These are phyloP conservation scores for Rhizoglyphus robini DNA, from an alignment of 1,140 invertebrate genomes.

Conservation along the genomic window DNA sequence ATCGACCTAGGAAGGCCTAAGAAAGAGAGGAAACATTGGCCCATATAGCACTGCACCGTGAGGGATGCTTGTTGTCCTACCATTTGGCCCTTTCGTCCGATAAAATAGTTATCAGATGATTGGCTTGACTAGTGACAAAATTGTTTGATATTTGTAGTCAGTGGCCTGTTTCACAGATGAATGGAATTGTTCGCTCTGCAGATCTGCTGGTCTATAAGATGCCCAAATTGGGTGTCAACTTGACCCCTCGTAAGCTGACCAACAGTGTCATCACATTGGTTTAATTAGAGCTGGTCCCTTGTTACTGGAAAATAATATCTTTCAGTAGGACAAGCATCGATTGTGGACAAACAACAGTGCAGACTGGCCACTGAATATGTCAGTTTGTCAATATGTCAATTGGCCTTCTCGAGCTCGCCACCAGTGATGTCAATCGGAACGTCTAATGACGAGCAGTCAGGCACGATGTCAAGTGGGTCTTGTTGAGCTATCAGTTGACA, in stretches of 20 bases:
- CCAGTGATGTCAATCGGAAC: neutral
- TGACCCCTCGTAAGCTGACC: too few relatives aligned
- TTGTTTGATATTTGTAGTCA: too few relatives aligned
- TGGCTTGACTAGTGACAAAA: too few relatives aligned
- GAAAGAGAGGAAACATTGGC: neutral
- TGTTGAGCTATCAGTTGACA: neutral
- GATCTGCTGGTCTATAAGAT: too few relatives aligned
- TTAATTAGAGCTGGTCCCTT: neutral
- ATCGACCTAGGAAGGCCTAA: too few relatives aligned
- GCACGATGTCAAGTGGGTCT: neutral
- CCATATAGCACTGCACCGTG: neutral
- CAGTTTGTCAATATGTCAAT: neutral
- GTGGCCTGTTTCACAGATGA: too few relatives aligned
- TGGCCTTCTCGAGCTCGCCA: neutral
- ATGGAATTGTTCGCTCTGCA: too few relatives aligned
- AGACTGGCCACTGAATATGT: neutral
- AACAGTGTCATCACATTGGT: too few relatives aligned
- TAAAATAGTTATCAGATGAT: too few relatives aligned
- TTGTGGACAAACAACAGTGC: neutral
- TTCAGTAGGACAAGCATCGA: neutral
- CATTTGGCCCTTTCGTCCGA: too few relatives aligned
- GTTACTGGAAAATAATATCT: constrained; percentile 10
- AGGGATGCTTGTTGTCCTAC: too few relatives aligned
- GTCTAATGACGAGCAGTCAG: constrained; percentile 5
- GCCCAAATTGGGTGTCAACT: too few relatives aligned